Conservation (phyloP, 2,797 vertebrate genomes). For the Telmatherina bonti region DNA sequence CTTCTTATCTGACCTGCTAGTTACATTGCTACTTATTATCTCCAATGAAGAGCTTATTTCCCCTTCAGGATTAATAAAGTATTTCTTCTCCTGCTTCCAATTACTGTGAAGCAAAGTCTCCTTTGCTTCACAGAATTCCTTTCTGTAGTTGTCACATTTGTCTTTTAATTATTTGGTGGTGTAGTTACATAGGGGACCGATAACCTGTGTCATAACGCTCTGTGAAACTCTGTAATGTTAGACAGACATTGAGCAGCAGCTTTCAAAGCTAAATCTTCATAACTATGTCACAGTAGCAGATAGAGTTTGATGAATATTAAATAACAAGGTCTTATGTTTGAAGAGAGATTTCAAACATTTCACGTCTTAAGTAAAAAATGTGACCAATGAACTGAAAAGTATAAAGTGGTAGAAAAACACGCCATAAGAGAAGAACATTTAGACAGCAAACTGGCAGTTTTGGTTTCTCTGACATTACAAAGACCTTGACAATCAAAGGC, state of each 20-base stretch:
- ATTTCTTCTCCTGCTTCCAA: too few relatives aligned
- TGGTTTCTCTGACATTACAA: not conserved
- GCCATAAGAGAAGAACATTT: too few relatives aligned
- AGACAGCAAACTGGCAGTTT: not conserved
- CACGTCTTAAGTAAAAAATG: too few relatives aligned
- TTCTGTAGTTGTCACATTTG: not conserved
- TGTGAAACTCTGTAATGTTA: not conserved
- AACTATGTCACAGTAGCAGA: not conserved
- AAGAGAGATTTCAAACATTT: not conserved
- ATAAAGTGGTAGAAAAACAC: not conserved
- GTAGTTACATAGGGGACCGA: not conserved
- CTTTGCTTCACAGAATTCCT: not conserved
- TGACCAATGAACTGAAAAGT: not conserved
- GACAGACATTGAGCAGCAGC: not conserved
- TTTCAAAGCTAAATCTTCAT: not conserved
- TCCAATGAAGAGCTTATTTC: not conserved
- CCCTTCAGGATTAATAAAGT: not conserved
- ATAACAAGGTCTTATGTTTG: not conserved
- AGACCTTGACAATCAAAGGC: not conserved
- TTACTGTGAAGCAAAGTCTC: too few relatives aligned
- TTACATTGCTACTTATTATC: too few relatives aligned
- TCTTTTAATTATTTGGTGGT: not conserved
- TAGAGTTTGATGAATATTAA: not conserved
- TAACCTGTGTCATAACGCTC: not conserved
- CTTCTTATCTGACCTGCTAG: not conserved